Evolutionary conservation across 2,888 invertebrate species (phyloP).

Genomic region (Himalopsyche kuldschensis): DNA sequence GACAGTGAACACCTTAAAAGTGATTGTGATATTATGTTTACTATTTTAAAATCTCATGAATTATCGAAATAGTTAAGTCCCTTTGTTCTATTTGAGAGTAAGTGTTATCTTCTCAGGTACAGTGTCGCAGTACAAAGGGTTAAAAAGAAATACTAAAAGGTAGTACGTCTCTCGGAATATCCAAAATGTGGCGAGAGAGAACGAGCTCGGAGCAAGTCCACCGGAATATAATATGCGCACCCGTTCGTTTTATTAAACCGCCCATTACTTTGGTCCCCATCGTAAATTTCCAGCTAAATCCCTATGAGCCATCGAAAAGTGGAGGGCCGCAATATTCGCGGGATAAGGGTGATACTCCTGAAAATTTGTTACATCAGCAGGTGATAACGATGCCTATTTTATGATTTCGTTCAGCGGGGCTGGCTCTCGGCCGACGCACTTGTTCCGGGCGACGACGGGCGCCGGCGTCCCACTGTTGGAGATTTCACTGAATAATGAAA

Average conservation of each 20-base stretch:
- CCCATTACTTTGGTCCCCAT: slow-evolving; percentile 22
- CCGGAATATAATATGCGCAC: slow-evolving; percentile 7
- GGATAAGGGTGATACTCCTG: slow-evolving; percentile 14
- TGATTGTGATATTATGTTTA: too few species aligned
- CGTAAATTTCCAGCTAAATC: slow-evolving; percentile 23
- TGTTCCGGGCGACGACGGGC: neutral
- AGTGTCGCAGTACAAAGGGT: neutral
- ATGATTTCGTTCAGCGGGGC: slow-evolving; percentile 12
- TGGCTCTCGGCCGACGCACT: slow-evolving; percentile 6
- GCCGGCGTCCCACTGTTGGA: neutral
- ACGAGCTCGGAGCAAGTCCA: neutral
- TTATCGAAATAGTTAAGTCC: too few species aligned
- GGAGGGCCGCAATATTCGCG: slow-evolving; percentile 26
- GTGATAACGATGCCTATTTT: slow-evolving; percentile 30
- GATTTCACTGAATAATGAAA: neutral
- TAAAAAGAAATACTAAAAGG: neutral
- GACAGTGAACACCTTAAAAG: too few species aligned
- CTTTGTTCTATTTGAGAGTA: neutral
- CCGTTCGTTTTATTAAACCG: slow-evolving; percentile 31
- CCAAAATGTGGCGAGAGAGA: neutral
- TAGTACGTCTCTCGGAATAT: neutral
- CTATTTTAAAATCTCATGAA: too few species aligned
- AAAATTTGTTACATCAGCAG: slow-evolving; percentile 36
- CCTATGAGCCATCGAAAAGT: slow-evolving; percentile 24
- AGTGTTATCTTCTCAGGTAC: neutral